Evolutionary conservation across 2,797 vertebrate species (phyloP), one percentile per base, ranked within the genome.

Genomic region (Sebastes steindachneri): DNA sequence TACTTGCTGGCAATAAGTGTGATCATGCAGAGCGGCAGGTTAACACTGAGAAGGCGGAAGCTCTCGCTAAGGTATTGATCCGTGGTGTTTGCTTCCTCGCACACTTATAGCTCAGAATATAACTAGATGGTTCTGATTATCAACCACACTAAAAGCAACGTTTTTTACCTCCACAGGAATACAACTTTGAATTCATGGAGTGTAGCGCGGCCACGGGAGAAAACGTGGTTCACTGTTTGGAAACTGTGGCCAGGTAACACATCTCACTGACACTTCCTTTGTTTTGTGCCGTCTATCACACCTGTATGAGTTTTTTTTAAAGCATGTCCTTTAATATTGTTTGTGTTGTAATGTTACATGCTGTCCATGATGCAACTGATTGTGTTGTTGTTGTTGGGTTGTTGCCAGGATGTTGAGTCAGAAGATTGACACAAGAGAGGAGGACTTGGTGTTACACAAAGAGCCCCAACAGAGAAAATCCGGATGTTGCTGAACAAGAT

Each of bases 1-100:
- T 99, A 80, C 96, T 99, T 25, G 93, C 99, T 7, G 98, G 98
- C 48, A 99, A 99, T 94, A 99, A 99, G 93, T 95, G 66, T 0
- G 98, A 99, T 83, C 63, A 92, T 1, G 77, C 79, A 48, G 29
- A 90, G 25, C 96, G 97, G 64, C 84, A 89, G 80, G 96, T 99
- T 72, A 82, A 95, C 31, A 79, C 63, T 0, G 31, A 94, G 59
- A 93, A 97, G 0, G 98, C 96, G 12, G 91, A 92, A 65, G 80
- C 45, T 33, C 89, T 99, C 33, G 97, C 98, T 29, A 94, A 95
- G 95, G 98, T 99, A 88, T 45, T 4, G 9, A 54, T 68, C 26
- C 29, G 19, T 6, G 4, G 31, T 4, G 12, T 51, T 51, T 25
- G 9, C 21, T 25, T 7, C 58, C 17, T 28, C 11, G 60, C 7